Base-by-base conservation (phyloP, 2,113 vertebrate genomes). In the Dryoscopus gambensis region DNA sequence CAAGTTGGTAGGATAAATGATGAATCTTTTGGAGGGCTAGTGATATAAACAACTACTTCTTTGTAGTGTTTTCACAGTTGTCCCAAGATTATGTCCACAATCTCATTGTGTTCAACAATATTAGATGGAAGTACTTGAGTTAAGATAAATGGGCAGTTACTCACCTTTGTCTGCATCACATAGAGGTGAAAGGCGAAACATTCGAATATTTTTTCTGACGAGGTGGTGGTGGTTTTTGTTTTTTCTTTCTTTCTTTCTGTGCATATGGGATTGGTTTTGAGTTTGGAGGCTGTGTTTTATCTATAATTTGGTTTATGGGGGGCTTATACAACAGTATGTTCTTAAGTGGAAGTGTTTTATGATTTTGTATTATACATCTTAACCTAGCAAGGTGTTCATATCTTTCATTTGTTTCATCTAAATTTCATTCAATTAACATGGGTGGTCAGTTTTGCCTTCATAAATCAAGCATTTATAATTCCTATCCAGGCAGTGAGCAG, bases 81-180 rank as follows among this genome's bases (percentile, higher is more conserved):
- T 57, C 35, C 12, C 21, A 77, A 68, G 16, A n/a, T 52, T 39
- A 31, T 20, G 12, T 27, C 21, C 30, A 55, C 33, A 35, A 50
- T 35, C 15, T 52, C 3, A 0, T 46, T 5, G 0, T 70, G 3
- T 75, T 27, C 44, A 52, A 22, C 11, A 56, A 27, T 14, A 25
- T 52, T 67, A 84, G 8, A 21, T 49, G 37, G 50, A 76, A 52
- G 4, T 10, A 28, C 9, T 20, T 60, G 16, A 67, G 10, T 55
- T 57, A 42, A 7, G 9, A 10, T 35, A 83, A 70, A 13, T 46
- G 13, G 5, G 4, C 31, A 67, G 13, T 44, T 55, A 25, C 8
- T 59, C 19, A 33, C 12, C 16, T 55, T 64, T 30, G 5, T 35
- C 11, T 84, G 6, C 7, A n/a, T 55, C 11, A 9, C 7, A 4